Evolutionary conservation across 2,888 invertebrate genomes (phyloP).

Genomic region (Tetanocera ferruginea): DNA sequence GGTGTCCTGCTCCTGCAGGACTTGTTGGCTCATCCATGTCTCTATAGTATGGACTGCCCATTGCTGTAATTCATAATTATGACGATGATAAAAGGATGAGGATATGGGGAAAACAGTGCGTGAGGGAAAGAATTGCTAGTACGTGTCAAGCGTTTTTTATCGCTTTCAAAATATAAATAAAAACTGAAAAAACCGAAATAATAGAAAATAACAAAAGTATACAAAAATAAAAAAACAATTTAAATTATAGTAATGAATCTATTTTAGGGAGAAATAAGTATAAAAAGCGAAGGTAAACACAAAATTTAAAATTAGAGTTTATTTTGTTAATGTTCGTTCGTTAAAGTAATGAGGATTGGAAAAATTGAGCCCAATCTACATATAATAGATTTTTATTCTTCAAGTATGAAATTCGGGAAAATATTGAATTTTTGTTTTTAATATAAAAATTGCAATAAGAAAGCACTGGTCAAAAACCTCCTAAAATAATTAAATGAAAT

Average conservation of each 20-base stretch:
- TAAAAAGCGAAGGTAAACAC: slow-evolving; percentile 47
- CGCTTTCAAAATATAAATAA: slow-evolving; percentile 55
- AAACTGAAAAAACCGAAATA: slow-evolving; percentile 39
- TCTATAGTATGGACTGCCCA: slow-evolving; percentile 79
- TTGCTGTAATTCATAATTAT: slow-evolving; percentile 71
- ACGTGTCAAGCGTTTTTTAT: slow-evolving; percentile 58
- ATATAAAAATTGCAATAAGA: too few relatives aligned
- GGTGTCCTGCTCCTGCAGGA: slow-evolving; percentile 87
- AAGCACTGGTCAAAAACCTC: too few relatives aligned
- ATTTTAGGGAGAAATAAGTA: slow-evolving; percentile 33
- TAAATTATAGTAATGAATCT: slow-evolving; percentile 14
- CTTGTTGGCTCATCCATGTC: slow-evolving; percentile 88
- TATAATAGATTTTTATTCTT: too few relatives aligned
- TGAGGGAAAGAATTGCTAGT: slow-evolving; percentile 59
- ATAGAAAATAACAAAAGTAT: slow-evolving; percentile 40
- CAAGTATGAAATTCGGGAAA: too few relatives aligned
- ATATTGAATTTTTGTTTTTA: too few relatives aligned
- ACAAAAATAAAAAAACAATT: slow-evolving; percentile 25
- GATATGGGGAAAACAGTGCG: slow-evolving; percentile 62
- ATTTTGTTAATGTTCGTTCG: background rate
- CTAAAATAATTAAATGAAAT: too few relatives aligned
- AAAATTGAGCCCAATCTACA: too few relatives aligned
- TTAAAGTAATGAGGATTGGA: too few relatives aligned
- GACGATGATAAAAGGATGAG: slow-evolving; percentile 71
- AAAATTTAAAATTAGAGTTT: background rate